A percentile compares a stretch with the other conserved stretches of the same genome.
These are phyloP conservation scores for Chelonus formosanus DNA, from an alignment of 2,888 invertebrate genomes.

Conservation along the genomic window DNA sequence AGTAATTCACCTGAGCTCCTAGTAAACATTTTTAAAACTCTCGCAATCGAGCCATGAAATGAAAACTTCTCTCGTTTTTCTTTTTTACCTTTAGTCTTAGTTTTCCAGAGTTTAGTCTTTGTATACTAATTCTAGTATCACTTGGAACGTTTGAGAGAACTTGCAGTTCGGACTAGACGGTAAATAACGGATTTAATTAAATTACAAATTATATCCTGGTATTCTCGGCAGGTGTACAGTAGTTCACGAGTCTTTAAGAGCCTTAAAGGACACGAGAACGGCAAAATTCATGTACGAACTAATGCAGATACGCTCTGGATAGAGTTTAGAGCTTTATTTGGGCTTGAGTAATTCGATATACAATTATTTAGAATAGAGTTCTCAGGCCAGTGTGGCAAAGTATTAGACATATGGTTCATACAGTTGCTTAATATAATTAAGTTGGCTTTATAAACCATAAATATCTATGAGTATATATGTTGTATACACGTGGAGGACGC, in stretches of 20 bases:
- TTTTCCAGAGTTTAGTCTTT: conserved; percentile 3
- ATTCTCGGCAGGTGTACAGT: conserved; percentile 29
- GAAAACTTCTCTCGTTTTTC: conserved; percentile 18
- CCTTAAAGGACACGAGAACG: conserved; percentile 15
- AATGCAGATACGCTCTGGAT: conserved; percentile 5
- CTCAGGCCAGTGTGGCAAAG: conserved; percentile 1
- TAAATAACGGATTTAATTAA: conserved; percentile 53
- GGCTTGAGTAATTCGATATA: conserved; percentile 1
- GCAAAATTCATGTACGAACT: conserved; percentile 12
- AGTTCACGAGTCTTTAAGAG: conserved; percentile 32
- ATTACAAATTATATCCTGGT: conserved; percentile 46
- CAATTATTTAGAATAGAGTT: neutral
- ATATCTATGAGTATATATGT: too few species aligned
- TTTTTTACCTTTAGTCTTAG: conserved; percentile 15
- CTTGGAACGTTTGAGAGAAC: conserved; percentile 18
- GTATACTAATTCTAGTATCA: conserved; percentile 11
- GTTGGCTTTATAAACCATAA: conserved; percentile 47
- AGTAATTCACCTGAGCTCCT: conserved; percentile 42
- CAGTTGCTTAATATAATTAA: conserved; percentile 49
- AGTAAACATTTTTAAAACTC: neutral
- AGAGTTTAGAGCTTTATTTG: neutral
- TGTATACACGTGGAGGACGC: conserved; percentile 27
- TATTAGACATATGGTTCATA: conserved; percentile 10
- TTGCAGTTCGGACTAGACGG: conserved; percentile 35
- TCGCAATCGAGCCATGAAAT: too few species aligned